These are phyloP conservation scores for Datnioides undecimradiatus DNA, from an alignment of 2,113 vertebrate species.

Conservation along the genomic window DNA sequence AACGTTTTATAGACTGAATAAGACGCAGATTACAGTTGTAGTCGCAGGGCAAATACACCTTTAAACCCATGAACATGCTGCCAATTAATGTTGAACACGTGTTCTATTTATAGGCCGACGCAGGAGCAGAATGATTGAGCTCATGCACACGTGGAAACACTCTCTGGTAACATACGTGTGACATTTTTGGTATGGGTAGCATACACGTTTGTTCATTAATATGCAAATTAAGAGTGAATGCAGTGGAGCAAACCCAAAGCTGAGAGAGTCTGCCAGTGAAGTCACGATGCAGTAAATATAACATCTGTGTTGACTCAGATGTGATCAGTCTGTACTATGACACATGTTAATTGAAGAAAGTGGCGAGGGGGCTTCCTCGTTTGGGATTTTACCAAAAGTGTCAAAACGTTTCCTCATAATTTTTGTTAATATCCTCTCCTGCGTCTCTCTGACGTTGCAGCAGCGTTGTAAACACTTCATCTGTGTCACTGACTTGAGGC, in stretches of 20 bases:
- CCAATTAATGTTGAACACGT: too few relatives aligned
- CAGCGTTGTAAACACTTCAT: conserved; percentile 33
- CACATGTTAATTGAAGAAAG: conserved; percentile 18
- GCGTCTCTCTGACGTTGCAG: background rate
- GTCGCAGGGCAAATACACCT: background rate
- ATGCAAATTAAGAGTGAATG: background rate
- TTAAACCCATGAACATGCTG: background rate
- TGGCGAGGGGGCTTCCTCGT: conserved; percentile 8
- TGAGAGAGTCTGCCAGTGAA: background rate
- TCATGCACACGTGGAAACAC: background rate
- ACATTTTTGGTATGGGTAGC: background rate
- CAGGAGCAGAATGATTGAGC: background rate
- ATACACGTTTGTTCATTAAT: background rate
- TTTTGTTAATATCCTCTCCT: background rate
- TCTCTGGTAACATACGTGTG: background rate
- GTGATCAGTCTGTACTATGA: conserved; percentile 2
- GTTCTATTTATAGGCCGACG: too few relatives aligned
- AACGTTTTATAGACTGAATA: background rate
- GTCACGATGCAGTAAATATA: conserved; percentile 32
- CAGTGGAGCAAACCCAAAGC: background rate
- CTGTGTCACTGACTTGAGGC: conserved; percentile 38
- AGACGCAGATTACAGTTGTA: background rate
- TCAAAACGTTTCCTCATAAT: background rate
- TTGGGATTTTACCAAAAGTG: background rate
- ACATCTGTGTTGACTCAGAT: conserved; percentile 10